A percentile compares a stretch with the other conserved stretches of the same genome.
phyloP scores from a whole-genome alignment of 2,797 vertebrate species.

The Margarornis squamiger region DNA sequence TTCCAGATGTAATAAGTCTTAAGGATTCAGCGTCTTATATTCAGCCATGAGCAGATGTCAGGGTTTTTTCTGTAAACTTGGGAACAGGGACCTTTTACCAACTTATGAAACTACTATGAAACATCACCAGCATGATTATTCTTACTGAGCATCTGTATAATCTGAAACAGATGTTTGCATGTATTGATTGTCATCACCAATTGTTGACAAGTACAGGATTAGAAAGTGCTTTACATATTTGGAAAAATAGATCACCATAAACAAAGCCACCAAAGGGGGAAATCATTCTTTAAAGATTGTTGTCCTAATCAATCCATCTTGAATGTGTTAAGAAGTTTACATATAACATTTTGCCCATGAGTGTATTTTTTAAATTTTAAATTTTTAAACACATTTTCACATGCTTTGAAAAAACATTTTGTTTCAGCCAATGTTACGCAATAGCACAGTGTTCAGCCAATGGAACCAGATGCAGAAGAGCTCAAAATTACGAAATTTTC shows the following conservation, averaged over 20 bases:
- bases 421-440: neutral
- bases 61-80: neutral
- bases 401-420: neutral
- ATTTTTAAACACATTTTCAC: neutral
- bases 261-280: neutral
- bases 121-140: neutral
- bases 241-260: neutral
- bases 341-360: neutral
- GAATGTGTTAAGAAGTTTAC: neutral
- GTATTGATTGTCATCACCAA: conserved; percentile 1
- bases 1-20: neutral
- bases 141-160: neutral
- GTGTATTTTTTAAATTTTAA: neutral
- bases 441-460: neutral
- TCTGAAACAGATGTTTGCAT: neutral
- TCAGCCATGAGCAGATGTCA: neutral
- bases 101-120: neutral
- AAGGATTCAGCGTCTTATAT: neutral
- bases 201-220: neutral
- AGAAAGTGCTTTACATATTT: neutral
- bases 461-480: neutral
- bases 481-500: neutral
- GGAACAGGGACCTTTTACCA: neutral
- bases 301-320: neutral
- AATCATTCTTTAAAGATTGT: neutral